Base-by-base conservation (phyloP, 2,113 vertebrate genomes). In the Tinamus guttatus region DNA sequence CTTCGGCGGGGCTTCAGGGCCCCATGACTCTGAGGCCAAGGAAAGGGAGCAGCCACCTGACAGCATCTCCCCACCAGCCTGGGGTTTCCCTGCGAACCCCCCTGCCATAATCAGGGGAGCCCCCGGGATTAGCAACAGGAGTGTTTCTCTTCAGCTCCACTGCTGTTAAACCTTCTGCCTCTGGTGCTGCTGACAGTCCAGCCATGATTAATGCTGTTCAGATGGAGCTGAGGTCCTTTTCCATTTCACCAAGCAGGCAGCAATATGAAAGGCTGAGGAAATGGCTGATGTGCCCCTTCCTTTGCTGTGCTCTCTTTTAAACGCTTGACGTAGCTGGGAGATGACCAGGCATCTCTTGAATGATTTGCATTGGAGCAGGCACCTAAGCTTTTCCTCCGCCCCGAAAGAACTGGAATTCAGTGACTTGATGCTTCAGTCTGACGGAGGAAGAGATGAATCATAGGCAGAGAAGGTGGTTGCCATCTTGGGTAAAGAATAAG, bases 311-410 rank as follows among this genome's bases (percentile, higher is more conserved):
- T 89, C 56, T 75, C 40, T 82, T 81, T 82, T 63, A 87, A 96
- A 78, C 3, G 10, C 60, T 96, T 93, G 70, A 91, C 67, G 96
- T 90, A 95, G 80, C 81, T 47, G 73, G 96, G 81, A 91, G 59
- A 62, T 89, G 88, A 63, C 95, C 93, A 90, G 86, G 81, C 81
- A 40, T 69, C 45, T 82, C 54, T 77, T 43, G 47, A 82, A 52
- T 71, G 24, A 94, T 90, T 91, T 93, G 81, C 74, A 59, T 38
- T 34, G 69, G 65, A 86, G 47, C 38, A 64, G 73, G 58, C 54
- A 89, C 79, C 63, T 56, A 52, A 80, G 47, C 24, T 90, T 74
- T 79, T 78, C 83, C 85, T 87, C 68, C 67, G 54, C 62, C 56
- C 21, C 12, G 34, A 60, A 52, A 92, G 47, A 40, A 69, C 60